Evolutionary conservation across 2,797 vertebrate genomes (phyloP), one percentile per base, ranked within the genome.

Genomic region (Phaenicophaeus curvirostris): DNA sequence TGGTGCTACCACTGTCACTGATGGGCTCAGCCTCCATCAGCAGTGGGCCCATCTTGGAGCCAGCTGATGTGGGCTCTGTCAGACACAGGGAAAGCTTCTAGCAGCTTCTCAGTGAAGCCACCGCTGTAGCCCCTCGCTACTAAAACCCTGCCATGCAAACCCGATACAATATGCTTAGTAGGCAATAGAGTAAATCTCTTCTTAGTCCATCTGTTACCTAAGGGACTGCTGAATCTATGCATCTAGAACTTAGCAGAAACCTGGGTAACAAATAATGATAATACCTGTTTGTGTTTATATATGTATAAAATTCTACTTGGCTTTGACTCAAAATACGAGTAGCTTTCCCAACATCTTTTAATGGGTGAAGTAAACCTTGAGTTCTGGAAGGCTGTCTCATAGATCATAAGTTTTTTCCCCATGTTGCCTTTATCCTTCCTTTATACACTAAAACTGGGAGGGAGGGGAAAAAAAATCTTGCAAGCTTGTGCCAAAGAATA

Each of bases 401-500:
- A 37, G 5, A 10, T 73, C 63, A 89, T 55, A 41, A 65, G 27
- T 39, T 33, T 48, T 51, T 80, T 81, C 13, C 27, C 19, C 3
- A 0, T 48, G 25, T 41, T 71, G 20, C 5, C 24, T 61, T 31
- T 77, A 1, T 37, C 2, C 15, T 72, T 63, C 23, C 9, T 72
- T 44, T 58, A 23, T 55, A 9, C 7, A 21, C 12, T 13, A 15
- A 27, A 77, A n/a, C 3, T 39, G 21, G 6, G 13, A 39, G 17
- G 9, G 18, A 2, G 11, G 8, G 8, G 6, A 2, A 13, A 35
- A n/a, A 39, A 23, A 4, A 0, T 2, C 5, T 21, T 2, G 3
- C 13, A 54, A 19, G 14, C 5, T 39, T 24, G 19, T 24, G 55
- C 9, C 11, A 42, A 18, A 74, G 37, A 76, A 76, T 76, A 42